Base-by-base conservation (phyloP, 2,113 vertebrate species). In the Tyrannus savana region DNA sequence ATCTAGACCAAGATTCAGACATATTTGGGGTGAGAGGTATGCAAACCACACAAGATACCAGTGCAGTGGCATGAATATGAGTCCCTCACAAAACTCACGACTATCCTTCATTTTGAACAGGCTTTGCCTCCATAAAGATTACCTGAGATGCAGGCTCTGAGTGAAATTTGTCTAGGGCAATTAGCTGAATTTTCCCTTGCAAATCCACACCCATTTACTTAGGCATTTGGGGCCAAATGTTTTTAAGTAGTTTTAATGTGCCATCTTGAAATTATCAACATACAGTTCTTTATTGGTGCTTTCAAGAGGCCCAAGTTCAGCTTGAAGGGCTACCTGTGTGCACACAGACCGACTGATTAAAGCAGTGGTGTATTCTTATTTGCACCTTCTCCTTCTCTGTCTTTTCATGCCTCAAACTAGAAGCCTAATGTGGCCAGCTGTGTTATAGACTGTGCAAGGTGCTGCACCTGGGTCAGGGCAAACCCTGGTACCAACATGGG, bases 221-320 rank as follows among this genome's bases (percentile, higher is more conserved):
- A 24, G 74, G 18, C 27, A 42, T 76, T 91, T 53, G 15, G n/a
- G 28, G 44, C 25, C 49, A 84, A 44, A 63, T 19, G 18, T 30
- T 91, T 84, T 27, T 4, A 77, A 91, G 53, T 28, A 53, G 58
- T 72, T 72, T n/a, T 39, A 14, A 62, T 10, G 6, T 60, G 23
- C 15, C 5, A 1, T 47, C 46, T 90, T 83, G 39, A 71, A 74
- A 17, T 11, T 44, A 19, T 59, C 59, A 53, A 44, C 11, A n/a
- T 4, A 6, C 37, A 53, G 2, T 37, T 82, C n/a, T 64, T 82
- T 30, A 52, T 8, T 0, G 0, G 27, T 58, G 37, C 42, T 58
- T 91, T 74, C 68, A 56, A 39, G 84, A 74, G 14, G 14, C 33
- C 33, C 2, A 3, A 12, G 44, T 76, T 59, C 37, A 52, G 15